A percentile compares a stretch with the other conserved stretches of the same genome.
Evolutionary conservation across 2,888 invertebrate genomes (phyloP).

Genomic region (Rhingia campestris): DNA sequence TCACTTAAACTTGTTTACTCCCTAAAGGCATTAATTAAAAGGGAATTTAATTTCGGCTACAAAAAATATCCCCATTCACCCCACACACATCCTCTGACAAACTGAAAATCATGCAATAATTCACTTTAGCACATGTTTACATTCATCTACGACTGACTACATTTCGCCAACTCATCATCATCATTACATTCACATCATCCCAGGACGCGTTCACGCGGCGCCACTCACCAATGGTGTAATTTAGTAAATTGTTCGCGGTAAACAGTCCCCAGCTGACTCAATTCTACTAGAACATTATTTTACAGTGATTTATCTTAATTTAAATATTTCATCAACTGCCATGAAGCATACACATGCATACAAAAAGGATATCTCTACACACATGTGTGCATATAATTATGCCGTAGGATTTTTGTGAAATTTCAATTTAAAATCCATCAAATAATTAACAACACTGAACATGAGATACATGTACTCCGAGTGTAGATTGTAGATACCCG

Average conservation of each 20-base stretch:
- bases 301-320: slow-evolving; percentile 83
- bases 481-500: neutral
- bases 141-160: slow-evolving; percentile 1
- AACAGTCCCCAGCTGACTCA: slow-evolving; percentile 69
- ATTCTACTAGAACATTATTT: slow-evolving; percentile 76
- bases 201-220: slow-evolving; percentile 30
- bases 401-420: slow-evolving; percentile 44
- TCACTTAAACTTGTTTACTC: slow-evolving; percentile 38
- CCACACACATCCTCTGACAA: neutral
- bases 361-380: neutral
- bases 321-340: slow-evolving; percentile 79
- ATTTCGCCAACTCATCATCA: slow-evolving; percentile 67
- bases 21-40: slow-evolving; percentile 60
- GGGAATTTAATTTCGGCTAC: slow-evolving; percentile 45
- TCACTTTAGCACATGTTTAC: slow-evolving; percentile 38
- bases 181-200: slow-evolving; percentile 34
- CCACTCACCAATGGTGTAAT: slow-evolving; percentile 53
- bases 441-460: slow-evolving; percentile 59
- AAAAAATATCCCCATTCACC: neutral
- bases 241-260: slow-evolving; percentile 72
- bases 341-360: neutral
- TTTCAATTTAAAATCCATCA: slow-evolving; percentile 70
- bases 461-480: slow-evolving; percentile 10
- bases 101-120: slow-evolving; percentile 56
- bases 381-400: neutral